Percentiles rank a stretch among this genome's conserved stretches.
These are phyloP conservation scores for Squalus acanthias DNA, from an alignment of 2,797 vertebrate species.

Conservation along the genomic window DNA sequence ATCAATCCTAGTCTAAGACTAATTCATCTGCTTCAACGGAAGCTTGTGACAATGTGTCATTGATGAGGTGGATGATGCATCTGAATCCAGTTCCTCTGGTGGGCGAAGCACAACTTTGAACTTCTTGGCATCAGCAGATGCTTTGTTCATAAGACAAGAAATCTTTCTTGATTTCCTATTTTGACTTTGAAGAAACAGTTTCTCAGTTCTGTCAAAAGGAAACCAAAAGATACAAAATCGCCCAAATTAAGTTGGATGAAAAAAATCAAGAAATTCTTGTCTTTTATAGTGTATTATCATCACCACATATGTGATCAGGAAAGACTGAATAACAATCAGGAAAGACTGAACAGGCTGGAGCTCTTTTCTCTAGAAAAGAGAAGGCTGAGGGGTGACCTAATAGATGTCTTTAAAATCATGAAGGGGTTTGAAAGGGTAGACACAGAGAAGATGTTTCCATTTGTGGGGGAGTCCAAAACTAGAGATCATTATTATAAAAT, in stretches of 20 bases:
- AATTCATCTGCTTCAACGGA: conserved; percentile 16
- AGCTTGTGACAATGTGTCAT: neutral
- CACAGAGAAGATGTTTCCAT: neutral
- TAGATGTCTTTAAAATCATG: neutral
- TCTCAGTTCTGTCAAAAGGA: neutral
- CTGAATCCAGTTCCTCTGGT: neutral
- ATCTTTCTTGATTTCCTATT: neutral
- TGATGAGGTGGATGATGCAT: neutral
- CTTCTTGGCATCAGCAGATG: neutral
- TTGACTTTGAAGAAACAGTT: neutral
- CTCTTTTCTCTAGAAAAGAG: neutral
- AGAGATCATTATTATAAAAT: neutral
- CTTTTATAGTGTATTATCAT: neutral
- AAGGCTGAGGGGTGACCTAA: too few species aligned
- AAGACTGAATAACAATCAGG: neutral
- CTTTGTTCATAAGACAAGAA: neutral
- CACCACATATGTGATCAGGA: neutral
- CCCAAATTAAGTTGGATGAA: neutral
- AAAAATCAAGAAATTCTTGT: neutral
- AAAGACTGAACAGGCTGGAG: neutral
- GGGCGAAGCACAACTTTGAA: neutral
- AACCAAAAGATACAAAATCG: neutral
- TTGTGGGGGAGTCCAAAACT: neutral
- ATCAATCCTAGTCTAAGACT: neutral
- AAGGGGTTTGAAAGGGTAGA: neutral